Evolutionary conservation across 2,113 vertebrate genomes (phyloP).

Genomic region (Otocyon megalotis): DNA sequence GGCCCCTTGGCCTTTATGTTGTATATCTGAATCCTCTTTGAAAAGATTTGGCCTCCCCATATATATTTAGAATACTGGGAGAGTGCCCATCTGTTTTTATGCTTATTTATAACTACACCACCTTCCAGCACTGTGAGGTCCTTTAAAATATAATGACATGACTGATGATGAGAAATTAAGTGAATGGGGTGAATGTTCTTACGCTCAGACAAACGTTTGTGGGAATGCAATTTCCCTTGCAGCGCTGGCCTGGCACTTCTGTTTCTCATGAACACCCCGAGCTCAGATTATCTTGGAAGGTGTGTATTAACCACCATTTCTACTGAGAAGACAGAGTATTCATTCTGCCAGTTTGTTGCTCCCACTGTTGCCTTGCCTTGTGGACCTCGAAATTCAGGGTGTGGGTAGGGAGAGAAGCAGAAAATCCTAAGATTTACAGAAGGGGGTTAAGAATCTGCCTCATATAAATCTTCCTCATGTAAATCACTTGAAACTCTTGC

Average conservation of each 20-base stretch:
- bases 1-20: conserved; percentile 26
- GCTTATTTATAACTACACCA: conserved; percentile 57
- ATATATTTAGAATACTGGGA: not conserved
- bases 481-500: not conserved
- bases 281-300: not conserved
- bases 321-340: not conserved
- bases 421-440: not conserved
- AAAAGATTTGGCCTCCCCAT: conserved; percentile 21
- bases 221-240: conserved; percentile 58
- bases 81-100: conserved; percentile 46
- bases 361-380: not conserved
- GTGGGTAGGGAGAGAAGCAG: not conserved
- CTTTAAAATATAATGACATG: conserved; percentile 60
- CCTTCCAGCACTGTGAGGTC: conserved; percentile 55
- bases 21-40: conserved; percentile 56
- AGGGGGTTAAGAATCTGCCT: not conserved
- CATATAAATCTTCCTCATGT: not conserved
- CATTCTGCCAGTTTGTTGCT: not conserved
- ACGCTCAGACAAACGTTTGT: not conserved
- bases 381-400: not conserved
- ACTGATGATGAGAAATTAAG: conserved; percentile 66
- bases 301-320: not conserved
- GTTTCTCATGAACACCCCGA: not conserved
- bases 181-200: conserved; percentile 25
- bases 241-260: not conserved